phyloP scores from a whole-genome alignment of 1,140 invertebrate species.

The Lordiphosa stackelbergi region DNA sequence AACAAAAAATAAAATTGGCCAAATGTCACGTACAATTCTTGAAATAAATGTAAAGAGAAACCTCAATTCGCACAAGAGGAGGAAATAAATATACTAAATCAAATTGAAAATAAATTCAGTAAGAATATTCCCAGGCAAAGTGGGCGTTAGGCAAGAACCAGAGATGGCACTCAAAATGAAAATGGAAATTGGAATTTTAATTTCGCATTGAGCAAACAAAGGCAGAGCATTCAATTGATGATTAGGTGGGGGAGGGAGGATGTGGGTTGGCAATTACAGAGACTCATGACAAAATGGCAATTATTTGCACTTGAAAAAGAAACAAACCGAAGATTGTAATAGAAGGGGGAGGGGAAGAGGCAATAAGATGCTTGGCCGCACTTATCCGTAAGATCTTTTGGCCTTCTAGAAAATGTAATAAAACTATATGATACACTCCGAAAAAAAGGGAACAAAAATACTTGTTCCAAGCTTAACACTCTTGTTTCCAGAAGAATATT shows the following conservation, averaged over 20 bases:
- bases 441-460: too few relatives aligned
- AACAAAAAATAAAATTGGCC: conserved; percentile 42
- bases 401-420: too few relatives aligned
- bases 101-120: conserved; percentile 26
- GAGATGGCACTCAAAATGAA: conserved; percentile 46
- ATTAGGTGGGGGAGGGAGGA: conserved; percentile 18
- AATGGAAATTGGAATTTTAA: conserved; percentile 63
- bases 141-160: conserved; percentile 41
- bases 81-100: conserved; percentile 43
- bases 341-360: neutral
- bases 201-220: conserved; percentile 60
- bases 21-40: conserved; percentile 53
- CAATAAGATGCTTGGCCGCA: neutral
- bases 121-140: conserved; percentile 16
- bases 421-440: too few relatives aligned
- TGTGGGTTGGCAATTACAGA: conserved; percentile 33
- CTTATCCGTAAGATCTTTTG: too few relatives aligned
- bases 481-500: too few relatives aligned
- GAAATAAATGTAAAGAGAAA: conserved; percentile 13
- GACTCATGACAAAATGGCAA: conserved; percentile 20
- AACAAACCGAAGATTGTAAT: conserved; percentile 22
- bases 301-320: conserved; percentile 55
- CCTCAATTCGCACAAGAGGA: conserved; percentile 14
- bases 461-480: too few relatives aligned
- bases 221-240: conserved; percentile 66